Percentiles rank a stretch among this genome's conserved stretches.
Conservation (phyloP, 2,888 invertebrate species). For the Pherbina coryleti region DNA sequence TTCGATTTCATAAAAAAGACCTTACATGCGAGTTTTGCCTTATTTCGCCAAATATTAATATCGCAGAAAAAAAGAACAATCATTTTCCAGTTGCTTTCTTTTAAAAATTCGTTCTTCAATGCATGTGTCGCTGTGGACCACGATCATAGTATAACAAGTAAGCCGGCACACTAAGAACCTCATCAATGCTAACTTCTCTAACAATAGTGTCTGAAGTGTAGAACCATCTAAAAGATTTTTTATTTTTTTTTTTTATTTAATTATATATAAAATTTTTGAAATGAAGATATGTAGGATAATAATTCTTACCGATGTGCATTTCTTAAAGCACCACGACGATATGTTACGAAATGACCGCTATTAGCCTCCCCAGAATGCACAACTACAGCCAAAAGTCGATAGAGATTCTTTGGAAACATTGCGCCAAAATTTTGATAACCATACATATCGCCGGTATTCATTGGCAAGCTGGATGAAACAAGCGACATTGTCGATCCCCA, state of each 20-base stretch:
- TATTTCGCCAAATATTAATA: no score
- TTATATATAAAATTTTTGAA: not conserved
- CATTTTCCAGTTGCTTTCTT: not conserved
- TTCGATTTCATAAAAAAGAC: not conserved
- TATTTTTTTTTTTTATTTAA: not conserved
- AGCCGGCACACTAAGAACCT: constrained; percentile 87
- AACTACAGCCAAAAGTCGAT: constrained; percentile 86
- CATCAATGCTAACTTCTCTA: constrained; percentile 81
- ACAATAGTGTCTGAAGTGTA: constrained; percentile 89
- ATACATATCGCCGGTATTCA: constrained; percentile 62
- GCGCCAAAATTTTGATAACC: constrained; percentile 60
- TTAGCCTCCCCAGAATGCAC: constrained; percentile 92
- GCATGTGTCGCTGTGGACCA: constrained; percentile 61
- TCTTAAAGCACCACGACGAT: constrained; percentile 77
- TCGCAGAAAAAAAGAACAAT: not conserved
- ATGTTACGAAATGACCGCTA: constrained; percentile 95
- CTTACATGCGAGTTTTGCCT: not conserved
- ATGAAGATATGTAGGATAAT: no score
- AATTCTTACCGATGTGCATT: constrained; percentile 67
- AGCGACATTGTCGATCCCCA: constrained; percentile 70
- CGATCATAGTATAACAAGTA: constrained; percentile 94
- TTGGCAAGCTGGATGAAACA: constrained; percentile 67
- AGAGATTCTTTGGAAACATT: constrained; percentile 75
- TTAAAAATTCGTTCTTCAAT: constrained; percentile 21
- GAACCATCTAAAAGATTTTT: constrained; percentile 77